Evolutionary conservation across 2,797 vertebrate genomes (phyloP).

Genomic region (Chaunax sp.): DNA sequence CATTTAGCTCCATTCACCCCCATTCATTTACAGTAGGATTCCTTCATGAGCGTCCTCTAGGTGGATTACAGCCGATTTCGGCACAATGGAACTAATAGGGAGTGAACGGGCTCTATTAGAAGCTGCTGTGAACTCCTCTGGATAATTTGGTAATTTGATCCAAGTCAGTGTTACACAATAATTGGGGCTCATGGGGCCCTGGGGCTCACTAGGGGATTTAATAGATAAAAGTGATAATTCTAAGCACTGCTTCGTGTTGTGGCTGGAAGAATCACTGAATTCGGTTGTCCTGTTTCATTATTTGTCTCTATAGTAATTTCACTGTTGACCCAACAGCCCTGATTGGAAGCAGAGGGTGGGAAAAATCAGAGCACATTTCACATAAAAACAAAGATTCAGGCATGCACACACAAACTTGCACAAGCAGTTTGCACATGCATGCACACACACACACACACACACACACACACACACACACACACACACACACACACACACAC

Average conservation of each 20-base stretch:
- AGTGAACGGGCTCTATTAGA: no score
- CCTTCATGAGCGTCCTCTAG: no score
- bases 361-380: constrained; percentile 41
- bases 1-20: no score
- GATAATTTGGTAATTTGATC: no score
- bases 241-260: constrained; percentile 20
- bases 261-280: background rate
- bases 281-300: constrained; percentile 15
- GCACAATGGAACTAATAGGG: no score
- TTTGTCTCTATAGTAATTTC: constrained; percentile 20
- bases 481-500: constrained; percentile 32
- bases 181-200: background rate
- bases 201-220: constrained; percentile 5
- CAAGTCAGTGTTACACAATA: background rate
- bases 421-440: constrained; percentile 22
- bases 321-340: constrained; percentile 1
- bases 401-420: constrained; percentile 41
- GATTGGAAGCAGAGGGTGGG: constrained; percentile 44
- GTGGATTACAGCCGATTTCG: no score
- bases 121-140: no score
- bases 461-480: constrained; percentile 26
- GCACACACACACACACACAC: constrained; percentile 40
- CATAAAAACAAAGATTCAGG: constrained; percentile 56
- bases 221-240: constrained; percentile 34
- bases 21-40: no score